These are phyloP conservation scores for Mus minutoides DNA, from an alignment of 2,797 vertebrate genomes.

Conservation along the genomic window DNA sequence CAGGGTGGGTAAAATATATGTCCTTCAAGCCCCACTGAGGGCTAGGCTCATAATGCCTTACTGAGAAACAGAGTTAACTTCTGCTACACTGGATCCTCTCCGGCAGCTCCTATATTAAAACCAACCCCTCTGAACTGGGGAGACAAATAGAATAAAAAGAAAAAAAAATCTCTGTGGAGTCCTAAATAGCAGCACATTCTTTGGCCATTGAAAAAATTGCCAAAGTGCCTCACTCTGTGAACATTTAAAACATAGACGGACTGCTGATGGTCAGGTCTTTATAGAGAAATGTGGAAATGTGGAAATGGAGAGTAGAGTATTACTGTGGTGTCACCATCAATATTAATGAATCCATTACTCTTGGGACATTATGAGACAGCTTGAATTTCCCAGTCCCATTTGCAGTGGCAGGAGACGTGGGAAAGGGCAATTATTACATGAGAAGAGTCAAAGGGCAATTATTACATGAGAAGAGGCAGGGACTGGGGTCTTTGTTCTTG, in stretches of 20 bases:
- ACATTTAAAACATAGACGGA: neutral
- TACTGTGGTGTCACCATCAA: neutral
- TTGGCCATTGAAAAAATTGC: neutral
- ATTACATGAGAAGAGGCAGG: neutral
- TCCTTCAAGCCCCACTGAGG: fast-evolving
- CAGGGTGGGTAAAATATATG: neutral
- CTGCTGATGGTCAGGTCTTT: neutral
- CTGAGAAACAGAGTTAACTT: neutral
- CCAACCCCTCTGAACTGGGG: neutral
- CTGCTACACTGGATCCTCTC: neutral
- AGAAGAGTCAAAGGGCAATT: neutral
- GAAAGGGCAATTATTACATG: neutral
- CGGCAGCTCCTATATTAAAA: neutral
- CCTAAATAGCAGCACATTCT: neutral
- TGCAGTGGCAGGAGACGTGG: neutral
- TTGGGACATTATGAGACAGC: neutral
- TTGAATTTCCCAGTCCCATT: neutral
- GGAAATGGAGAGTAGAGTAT: neutral
- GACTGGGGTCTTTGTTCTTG: neutral
- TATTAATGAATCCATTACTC: neutral
- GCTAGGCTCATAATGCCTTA: too few relatives aligned
- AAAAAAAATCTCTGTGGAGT: too few relatives aligned
- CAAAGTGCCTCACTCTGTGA: neutral
- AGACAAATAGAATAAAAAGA: neutral
- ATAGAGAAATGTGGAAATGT: neutral